Conservation (phyloP, 2,797 vertebrate genomes). For the Thamnophis elegans region DNA sequence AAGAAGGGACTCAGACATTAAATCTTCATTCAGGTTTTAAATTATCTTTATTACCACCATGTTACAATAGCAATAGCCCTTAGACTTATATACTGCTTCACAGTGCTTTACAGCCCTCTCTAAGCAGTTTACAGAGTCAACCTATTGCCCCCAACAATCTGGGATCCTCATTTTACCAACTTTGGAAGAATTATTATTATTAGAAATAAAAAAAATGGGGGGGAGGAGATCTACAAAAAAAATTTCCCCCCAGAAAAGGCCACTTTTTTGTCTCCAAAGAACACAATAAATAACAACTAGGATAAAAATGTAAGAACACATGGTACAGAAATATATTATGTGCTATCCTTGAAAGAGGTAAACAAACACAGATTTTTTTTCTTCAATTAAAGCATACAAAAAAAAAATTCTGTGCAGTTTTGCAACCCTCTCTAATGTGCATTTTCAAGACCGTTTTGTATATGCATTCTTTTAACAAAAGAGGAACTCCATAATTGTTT, state of each 20-base stretch:
- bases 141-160: not conserved
- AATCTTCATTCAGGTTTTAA: conserved; percentile 49
- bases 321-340: not conserved
- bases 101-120: not conserved
- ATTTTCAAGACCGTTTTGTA: not conserved
- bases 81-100: not conserved
- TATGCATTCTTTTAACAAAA: conserved; percentile 20
- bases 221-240: conserved; percentile 35
- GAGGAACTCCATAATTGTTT: conserved; percentile 20
- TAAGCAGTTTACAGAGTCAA: not conserved
- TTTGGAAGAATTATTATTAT: not conserved
- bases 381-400: not conserved
- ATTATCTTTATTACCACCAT: conserved; percentile 36
- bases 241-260: conserved; percentile 23
- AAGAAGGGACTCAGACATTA: conserved; percentile 54
- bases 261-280: conserved; percentile 35
- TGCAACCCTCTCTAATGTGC: not conserved
- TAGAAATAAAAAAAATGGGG: not conserved
- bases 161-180: too few relatives aligned
- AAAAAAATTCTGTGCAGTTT: not conserved
- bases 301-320: conserved; percentile 27
- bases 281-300: conserved; percentile 28
- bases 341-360: conserved; percentile 3
- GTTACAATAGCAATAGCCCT: not conserved
- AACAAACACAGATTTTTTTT: conserved; percentile 1